phyloP scores from a whole-genome alignment of 2,888 invertebrate genomes.

The Cephonodes hylas region DNA sequence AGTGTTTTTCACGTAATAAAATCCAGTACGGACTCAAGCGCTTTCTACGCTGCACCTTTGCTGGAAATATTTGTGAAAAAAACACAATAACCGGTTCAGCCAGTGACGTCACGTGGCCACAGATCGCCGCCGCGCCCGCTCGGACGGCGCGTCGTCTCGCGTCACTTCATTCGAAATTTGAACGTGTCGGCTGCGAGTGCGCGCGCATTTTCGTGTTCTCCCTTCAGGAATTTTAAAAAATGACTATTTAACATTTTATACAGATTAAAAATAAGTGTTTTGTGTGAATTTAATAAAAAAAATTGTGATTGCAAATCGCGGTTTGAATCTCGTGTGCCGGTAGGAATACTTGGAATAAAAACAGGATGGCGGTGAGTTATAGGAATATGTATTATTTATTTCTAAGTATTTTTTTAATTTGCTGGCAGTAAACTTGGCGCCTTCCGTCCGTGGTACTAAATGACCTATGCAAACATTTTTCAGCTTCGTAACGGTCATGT shows the following conservation, averaged over 20 bases:
- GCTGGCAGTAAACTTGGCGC: not conserved
- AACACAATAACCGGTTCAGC: not conserved
- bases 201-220: not conserved
- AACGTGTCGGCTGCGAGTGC: constrained; percentile 11
- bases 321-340: not conserved
- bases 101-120: not conserved
- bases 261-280: not conserved
- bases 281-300: not conserved
- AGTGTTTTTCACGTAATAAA: not conserved
- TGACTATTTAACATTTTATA: not conserved
- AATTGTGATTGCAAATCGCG: not conserved
- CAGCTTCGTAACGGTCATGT: not conserved
- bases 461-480: not conserved
- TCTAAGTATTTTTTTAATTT: not conserved
- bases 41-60: not conserved
- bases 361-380: constrained; percentile 10
- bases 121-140: not conserved
- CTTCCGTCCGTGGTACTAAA: not conserved
- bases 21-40: not conserved
- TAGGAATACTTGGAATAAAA: not conserved
- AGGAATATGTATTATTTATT: not conserved
- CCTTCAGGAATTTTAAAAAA: not conserved
- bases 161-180: constrained; percentile 31
- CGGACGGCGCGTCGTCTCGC: constrained; percentile 17
- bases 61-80: not conserved